Evolutionary conservation across 2,113 vertebrate species (phyloP).

Genomic region (Triplophysa dalaica): DNA sequence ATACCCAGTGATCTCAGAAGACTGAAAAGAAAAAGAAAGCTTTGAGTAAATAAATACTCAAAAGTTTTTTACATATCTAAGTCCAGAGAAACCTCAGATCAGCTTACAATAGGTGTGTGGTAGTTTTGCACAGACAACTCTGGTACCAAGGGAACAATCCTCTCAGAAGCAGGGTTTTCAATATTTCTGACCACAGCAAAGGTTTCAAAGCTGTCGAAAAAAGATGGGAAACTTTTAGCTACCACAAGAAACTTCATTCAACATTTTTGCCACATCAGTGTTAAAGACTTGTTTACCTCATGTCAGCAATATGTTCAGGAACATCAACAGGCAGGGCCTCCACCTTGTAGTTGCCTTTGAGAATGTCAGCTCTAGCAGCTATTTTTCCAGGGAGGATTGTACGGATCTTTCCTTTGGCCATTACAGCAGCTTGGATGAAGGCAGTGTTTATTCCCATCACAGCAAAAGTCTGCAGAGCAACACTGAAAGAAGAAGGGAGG

Average conservation of each 20-base stretch:
- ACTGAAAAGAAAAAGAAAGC: constrained; percentile 41
- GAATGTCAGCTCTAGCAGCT: constrained; percentile 69
- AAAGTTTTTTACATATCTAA: neutral
- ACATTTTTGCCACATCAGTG: neutral
- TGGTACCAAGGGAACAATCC: constrained; percentile 71
- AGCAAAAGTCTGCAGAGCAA: constrained; percentile 67
- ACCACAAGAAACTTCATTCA: neutral
- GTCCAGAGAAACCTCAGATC: neutral
- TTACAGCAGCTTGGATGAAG: constrained; percentile 73
- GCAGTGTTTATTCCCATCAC: constrained; percentile 81
- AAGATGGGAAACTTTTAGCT: neutral
- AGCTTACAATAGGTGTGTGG: constrained; percentile 33
- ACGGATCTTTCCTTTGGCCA: constrained; percentile 68
- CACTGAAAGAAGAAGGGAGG: constrained; percentile 62
- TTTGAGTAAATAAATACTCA: neutral
- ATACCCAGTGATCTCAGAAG: constrained; percentile 60
- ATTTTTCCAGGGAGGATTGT: constrained; percentile 67
- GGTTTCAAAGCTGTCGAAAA: constrained; percentile 70
- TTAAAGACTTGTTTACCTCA: constrained; percentile 65
- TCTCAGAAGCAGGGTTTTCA: constrained; percentile 67
- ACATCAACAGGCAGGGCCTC: constrained; percentile 67
- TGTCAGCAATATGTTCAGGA: constrained; percentile 67
- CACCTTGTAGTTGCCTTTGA: constrained; percentile 74
- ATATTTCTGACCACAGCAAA: constrained; percentile 76
- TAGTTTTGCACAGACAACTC: neutral